These are phyloP conservation scores for Plebejus melissa DNA, from an alignment of 2,888 invertebrate species.

Conservation along the genomic window DNA sequence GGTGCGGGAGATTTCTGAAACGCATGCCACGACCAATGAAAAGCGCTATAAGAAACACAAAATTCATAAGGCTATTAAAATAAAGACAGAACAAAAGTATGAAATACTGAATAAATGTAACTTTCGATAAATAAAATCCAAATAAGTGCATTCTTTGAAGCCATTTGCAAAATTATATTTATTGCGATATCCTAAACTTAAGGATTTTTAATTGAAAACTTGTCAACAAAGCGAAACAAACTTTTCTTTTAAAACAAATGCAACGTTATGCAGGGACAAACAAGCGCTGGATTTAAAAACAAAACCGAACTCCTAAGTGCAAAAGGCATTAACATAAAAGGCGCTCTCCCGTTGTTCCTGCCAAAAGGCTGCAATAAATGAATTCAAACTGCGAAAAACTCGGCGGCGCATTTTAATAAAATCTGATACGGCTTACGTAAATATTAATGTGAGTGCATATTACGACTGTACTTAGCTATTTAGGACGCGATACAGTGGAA, in stretches of 20 bases:
- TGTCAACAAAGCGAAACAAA: conserved; percentile 24
- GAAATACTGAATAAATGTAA: too few species aligned
- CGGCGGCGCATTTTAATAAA: conserved; percentile 24
- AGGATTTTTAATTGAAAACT: conserved; percentile 16
- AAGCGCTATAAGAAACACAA: too few species aligned
- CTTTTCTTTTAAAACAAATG: conserved; percentile 24
- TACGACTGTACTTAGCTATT: background rate
- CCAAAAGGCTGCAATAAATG: conserved; percentile 30
- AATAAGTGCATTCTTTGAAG: background rate
- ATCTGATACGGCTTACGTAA: conserved; percentile 22
- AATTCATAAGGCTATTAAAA: too few species aligned
- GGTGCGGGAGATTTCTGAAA: too few species aligned
- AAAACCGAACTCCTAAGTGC: conserved; percentile 28
- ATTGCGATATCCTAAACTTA: background rate
- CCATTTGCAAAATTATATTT: background rate
- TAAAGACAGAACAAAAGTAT: too few species aligned
- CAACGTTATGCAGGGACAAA: conserved; percentile 26
- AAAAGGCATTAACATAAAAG: conserved; percentile 30
- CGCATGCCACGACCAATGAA: too few species aligned
- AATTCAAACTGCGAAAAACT: conserved; percentile 25
- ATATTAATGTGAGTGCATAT: conserved; percentile 17
- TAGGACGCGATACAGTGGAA: background rate
- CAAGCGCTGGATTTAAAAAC: conserved; percentile 26
- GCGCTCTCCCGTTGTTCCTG: conserved; percentile 25
- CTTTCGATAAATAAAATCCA: background rate